Base-by-base conservation (phyloP, 2,797 vertebrate species). In the Sparus aurata region DNA sequence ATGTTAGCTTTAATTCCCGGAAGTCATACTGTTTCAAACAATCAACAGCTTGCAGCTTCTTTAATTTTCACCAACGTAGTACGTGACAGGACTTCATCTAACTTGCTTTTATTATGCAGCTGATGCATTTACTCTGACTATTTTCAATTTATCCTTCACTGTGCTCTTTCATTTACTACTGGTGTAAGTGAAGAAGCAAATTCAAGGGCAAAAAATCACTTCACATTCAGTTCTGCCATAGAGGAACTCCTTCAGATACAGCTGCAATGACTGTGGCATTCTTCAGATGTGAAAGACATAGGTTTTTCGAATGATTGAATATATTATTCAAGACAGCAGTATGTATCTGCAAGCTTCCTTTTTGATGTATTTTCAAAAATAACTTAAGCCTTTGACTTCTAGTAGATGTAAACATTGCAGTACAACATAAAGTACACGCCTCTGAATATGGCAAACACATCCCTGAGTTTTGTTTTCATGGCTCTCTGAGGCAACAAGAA, bases 201-300 rank as follows among this genome's bases (percentile, higher is more conserved):
- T 54, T 64, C 55, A 77, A 58, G 60, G 71, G 38, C 60, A 74
- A 53, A 74, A 71, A 50, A 75, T 74, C 57, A 69, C 45, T 64
- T 70, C 25, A 22, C 50, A 73, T 79, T 73, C 63, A 77, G 43
- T 49, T 62, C 27, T 23, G 22, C 34, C 38, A 47, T 20, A 69
- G 45, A 54, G 23, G 12, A 73, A 11, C 41, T 22, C 17, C 50
- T 61, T 59, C n/a, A 60, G 25, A 71, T 57, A 34, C 52, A 69
- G 38, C 47, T 81, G 61, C 59, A 66, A 1, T 63, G 1, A 43
- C 30, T 27, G 38, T 22, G 18, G 8, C 45, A 25, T 38, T 11
- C 11, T 38, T 38, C 10, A 38, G 38, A 38, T 38, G 38, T 11
- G 38, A 78, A 73, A 63, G 6, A 43, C n/a, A 30, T 6, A 55